A percentile compares a stretch with the other conserved stretches of the same genome.
phyloP scores from a whole-genome alignment of 2,888 invertebrate genomes.

The Orthosia cruda region DNA sequence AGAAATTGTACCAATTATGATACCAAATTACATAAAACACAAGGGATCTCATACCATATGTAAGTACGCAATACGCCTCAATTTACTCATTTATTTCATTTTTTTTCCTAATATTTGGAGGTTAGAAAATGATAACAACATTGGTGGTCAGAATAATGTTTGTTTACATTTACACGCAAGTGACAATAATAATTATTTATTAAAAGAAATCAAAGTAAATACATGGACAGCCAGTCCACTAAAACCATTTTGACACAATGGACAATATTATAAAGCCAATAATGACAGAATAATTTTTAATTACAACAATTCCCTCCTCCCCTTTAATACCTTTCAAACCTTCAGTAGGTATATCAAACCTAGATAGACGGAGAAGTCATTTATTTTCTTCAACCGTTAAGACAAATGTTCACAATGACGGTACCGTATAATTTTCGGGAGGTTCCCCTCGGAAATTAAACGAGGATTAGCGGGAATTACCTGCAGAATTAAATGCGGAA shows the following conservation, averaged over 20 bases:
- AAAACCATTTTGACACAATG: not conserved
- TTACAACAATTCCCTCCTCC: not conserved
- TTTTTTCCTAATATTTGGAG: too few species aligned
- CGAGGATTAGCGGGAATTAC: conserved; percentile 55
- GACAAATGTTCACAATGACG: conserved; percentile 45
- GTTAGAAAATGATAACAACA: too few species aligned
- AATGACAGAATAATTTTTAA: not conserved
- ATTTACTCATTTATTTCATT: too few species aligned
- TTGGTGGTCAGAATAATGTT: too few species aligned
- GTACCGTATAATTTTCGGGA: conserved; percentile 41
- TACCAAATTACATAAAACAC: too few species aligned
- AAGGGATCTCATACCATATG: too few species aligned
- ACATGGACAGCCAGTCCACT: not conserved
- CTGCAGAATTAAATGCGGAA: conserved; percentile 34
- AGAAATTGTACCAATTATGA: too few species aligned
- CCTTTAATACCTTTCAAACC: conserved; percentile 24
- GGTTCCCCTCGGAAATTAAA: conserved; percentile 60
- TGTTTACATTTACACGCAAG: too few species aligned
- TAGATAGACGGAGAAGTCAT: conserved; percentile 9
- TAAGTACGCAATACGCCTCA: too few species aligned
- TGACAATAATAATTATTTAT: too few species aligned
- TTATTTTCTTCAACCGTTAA: conserved; percentile 45
- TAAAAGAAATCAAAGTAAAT: too few species aligned
- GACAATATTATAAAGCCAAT: too few species aligned
- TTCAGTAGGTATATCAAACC: not conserved